phyloP scores from a whole-genome alignment of 2,797 vertebrate species.

The Synaphobranchus kaupii region DNA sequence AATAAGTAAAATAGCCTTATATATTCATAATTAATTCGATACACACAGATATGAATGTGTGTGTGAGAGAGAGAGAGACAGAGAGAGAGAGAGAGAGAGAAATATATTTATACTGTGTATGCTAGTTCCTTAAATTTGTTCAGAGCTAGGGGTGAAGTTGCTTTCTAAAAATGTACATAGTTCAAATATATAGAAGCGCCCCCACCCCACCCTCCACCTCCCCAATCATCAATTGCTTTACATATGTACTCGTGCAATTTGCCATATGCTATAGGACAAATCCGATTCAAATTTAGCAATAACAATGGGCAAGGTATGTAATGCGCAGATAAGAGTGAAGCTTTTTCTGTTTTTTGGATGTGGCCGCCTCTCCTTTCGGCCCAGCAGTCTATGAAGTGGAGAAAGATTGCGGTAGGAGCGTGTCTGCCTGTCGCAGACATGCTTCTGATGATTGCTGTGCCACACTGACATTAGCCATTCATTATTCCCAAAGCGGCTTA shows the following conservation, averaged over 20 bases:
- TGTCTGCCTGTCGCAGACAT: not conserved
- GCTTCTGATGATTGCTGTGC: slow-evolving; percentile 33
- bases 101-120: not conserved
- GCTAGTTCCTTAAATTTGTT: not conserved
- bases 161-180: not conserved
- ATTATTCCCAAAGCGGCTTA: slow-evolving; percentile 48
- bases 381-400: not conserved
- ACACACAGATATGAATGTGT: not conserved
- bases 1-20: not conserved
- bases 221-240: slow-evolving; percentile 34
- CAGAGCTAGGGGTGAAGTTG: slow-evolving; percentile 12
- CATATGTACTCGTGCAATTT: slow-evolving; percentile 8
- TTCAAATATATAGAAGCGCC: not conserved
- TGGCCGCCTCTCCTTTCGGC: not conserved
- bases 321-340: not conserved
- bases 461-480: slow-evolving; percentile 42
- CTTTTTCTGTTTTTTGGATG: not conserved
- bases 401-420: not conserved
- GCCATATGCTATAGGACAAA: slow-evolving; percentile 26
- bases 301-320: slow-evolving; percentile 17
- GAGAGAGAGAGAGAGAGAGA: not conserved
- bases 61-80: not conserved
- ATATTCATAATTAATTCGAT: not conserved
- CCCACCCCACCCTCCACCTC: not conserved
- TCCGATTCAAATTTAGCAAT: slow-evolving; percentile 31